phyloP scores from a whole-genome alignment of 2,113 vertebrate genomes.

The Thryonomys swinderianus region DNA sequence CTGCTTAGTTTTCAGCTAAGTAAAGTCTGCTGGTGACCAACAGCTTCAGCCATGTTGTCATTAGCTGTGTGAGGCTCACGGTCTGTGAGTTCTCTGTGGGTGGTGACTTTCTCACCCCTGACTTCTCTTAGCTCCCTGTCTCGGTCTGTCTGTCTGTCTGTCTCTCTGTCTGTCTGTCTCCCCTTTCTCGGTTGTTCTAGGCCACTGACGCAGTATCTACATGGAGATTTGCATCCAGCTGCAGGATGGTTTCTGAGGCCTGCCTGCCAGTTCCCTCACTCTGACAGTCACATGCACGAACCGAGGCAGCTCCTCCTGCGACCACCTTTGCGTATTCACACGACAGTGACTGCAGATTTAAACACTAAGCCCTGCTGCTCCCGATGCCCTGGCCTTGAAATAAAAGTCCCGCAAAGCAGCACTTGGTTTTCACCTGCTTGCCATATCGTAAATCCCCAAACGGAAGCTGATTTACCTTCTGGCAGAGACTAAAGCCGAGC shows the following conservation, averaged over 20 bases:
- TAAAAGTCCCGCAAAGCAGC: neutral
- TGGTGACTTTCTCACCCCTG: neutral
- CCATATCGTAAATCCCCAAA: conserved; percentile 32
- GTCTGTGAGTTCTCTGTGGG: neutral
- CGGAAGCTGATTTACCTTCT: neutral
- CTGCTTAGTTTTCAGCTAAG: neutral
- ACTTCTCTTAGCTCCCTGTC: neutral
- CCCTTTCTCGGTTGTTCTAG: neutral
- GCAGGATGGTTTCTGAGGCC: neutral
- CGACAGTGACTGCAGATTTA: neutral
- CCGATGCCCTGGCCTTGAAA: neutral
- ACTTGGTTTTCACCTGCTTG: neutral
- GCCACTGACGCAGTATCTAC: neutral
- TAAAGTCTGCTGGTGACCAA: neutral
- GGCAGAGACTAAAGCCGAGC: neutral
- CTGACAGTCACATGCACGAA: neutral
- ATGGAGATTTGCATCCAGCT: neutral
- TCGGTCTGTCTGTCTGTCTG: neutral
- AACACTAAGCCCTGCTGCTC: neutral
- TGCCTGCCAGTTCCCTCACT: neutral
- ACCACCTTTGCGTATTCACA: neutral
- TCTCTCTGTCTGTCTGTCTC: neutral
- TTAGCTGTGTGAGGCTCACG: neutral
- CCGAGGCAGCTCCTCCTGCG: neutral
- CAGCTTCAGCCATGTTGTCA: neutral